Conservation (phyloP, 2,113 vertebrate genomes). For the Corynorhinus townsendii region DNA sequence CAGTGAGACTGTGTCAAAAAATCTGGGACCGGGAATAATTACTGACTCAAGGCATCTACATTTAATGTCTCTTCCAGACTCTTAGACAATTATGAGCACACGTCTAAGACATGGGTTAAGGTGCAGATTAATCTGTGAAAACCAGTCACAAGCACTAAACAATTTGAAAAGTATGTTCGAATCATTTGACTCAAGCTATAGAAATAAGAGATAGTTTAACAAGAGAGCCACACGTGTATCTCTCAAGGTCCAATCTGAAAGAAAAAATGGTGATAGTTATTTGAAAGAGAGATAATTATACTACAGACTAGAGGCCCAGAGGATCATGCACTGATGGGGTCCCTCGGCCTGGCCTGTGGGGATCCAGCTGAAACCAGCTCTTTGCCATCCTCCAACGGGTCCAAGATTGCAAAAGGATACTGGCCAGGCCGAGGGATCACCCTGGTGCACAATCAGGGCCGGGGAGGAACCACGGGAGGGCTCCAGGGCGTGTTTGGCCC, state of each 20-base stretch:
- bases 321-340: too few relatives aligned
- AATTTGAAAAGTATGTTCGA: not conserved
- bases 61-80: not conserved
- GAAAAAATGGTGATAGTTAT: not conserved
- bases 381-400: too few relatives aligned
- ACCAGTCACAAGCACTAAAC: not conserved
- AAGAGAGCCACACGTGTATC: not conserved
- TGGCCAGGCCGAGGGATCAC: too few relatives aligned
- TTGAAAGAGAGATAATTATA: not conserved
- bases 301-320: not conserved
- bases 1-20: not conserved
- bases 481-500: too few relatives aligned
- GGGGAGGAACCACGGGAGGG: too few relatives aligned
- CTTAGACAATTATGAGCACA: not conserved
- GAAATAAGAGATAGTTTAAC: not conserved
- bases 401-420: too few relatives aligned
- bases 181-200: not conserved
- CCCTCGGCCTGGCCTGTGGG: too few relatives aligned
- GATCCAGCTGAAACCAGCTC: too few relatives aligned
- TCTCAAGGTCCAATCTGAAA: not conserved
- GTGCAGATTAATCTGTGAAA: not conserved
- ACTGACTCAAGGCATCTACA: not conserved
- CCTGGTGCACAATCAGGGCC: too few relatives aligned
- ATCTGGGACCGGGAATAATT: not conserved
- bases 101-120: not conserved